These are phyloP conservation scores for Caranx melampygus DNA, from an alignment of 2,113 vertebrate species.

Conservation along the genomic window DNA sequence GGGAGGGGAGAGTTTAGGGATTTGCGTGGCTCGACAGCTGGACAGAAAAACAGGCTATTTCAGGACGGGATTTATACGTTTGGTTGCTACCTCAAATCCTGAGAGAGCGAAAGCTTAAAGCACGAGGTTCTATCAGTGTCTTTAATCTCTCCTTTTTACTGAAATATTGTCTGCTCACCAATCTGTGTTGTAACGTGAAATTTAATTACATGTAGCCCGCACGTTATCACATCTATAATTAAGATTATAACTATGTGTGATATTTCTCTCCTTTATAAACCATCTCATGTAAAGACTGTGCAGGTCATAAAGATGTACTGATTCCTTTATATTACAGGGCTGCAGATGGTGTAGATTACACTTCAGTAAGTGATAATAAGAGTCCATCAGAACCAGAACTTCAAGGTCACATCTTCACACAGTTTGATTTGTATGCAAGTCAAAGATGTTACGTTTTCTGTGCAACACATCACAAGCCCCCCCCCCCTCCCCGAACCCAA, in stretches of 20 bases:
- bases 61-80: slow-evolving; percentile 83
- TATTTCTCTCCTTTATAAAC: neutral
- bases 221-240: neutral
- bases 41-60: slow-evolving; percentile 84
- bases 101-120: slow-evolving; percentile 68
- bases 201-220: neutral
- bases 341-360: neutral
- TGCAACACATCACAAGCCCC: neutral
- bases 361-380: neutral
- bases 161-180: slow-evolving; percentile 40
- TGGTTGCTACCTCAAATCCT: slow-evolving; percentile 83
- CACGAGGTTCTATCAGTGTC: slow-evolving; percentile 57
- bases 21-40: slow-evolving; percentile 83
- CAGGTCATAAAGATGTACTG: neutral
- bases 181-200: slow-evolving; percentile 8
- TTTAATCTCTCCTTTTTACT: slow-evolving; percentile 62
- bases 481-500: neutral
- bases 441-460: neutral
- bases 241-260: neutral
- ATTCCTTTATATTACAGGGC: neutral
- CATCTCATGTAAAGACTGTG: slow-evolving; percentile 4
- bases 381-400: neutral
- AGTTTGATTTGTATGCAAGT: neutral
- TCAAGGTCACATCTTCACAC: too few relatives aligned
- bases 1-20: slow-evolving; percentile 81